These are phyloP conservation scores for Zygothrica quintamaculata DNA, from an alignment of 2,888 invertebrate genomes.

Conservation along the genomic window DNA sequence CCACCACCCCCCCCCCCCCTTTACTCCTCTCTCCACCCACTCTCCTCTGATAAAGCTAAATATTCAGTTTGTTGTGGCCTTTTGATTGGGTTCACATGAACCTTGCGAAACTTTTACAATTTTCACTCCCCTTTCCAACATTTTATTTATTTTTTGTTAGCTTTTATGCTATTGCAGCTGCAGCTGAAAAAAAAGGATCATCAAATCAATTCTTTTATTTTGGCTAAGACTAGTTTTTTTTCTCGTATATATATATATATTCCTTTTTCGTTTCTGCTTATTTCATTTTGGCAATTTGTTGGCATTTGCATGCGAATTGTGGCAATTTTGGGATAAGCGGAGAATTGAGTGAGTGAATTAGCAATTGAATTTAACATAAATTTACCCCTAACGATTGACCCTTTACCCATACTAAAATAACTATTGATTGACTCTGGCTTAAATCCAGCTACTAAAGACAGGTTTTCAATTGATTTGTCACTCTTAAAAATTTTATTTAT, in stretches of 20 bases:
- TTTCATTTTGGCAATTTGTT: constrained; percentile 24
- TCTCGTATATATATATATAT: constrained; percentile 1
- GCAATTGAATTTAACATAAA: constrained; percentile 43
- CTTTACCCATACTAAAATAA: background rate
- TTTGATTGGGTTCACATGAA: constrained; percentile 60
- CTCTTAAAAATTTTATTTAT: no score
- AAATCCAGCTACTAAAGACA: background rate
- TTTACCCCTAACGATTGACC: constrained; percentile 28
- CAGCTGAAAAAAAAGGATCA: constrained; percentile 71
- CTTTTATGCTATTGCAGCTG: constrained; percentile 22
- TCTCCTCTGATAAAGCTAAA: constrained; percentile 32
- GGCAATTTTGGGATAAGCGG: constrained; percentile 45
- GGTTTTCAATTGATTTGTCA: background rate
- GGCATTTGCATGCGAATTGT: constrained; percentile 49
- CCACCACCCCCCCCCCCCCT: no score
- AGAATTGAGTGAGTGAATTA: constrained; percentile 29
- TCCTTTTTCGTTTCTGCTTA: background rate
- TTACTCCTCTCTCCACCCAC: constrained; percentile 26
- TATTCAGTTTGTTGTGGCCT: constrained; percentile 34
- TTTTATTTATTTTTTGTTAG: background rate
- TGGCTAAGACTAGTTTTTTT: constrained; percentile 11
- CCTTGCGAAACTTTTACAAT: constrained; percentile 46
- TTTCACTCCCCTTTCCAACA: constrained; percentile 19
- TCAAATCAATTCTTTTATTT: constrained; percentile 65
- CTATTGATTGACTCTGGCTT: background rate